These are phyloP conservation scores for Calliopum simillimum DNA, from an alignment of 2,888 invertebrate species.

Conservation along the genomic window DNA sequence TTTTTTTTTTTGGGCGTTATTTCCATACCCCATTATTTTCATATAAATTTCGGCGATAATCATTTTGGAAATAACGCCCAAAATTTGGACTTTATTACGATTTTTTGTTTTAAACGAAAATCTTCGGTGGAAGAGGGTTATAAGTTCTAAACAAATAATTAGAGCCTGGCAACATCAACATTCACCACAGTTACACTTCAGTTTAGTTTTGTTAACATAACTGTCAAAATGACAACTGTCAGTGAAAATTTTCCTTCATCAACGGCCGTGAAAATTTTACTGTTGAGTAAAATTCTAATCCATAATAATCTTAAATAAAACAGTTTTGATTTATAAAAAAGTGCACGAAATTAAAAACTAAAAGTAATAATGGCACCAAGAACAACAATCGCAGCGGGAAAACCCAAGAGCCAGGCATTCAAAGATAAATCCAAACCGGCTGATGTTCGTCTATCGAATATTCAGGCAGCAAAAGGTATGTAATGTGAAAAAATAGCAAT, in stretches of 20 bases:
- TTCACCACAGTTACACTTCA: background rate
- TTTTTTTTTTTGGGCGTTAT: too few species aligned
- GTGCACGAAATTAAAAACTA: slow-evolving; percentile 31
- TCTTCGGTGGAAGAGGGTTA: too few species aligned
- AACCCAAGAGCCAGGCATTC: slow-evolving; percentile 73
- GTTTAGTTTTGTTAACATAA: background rate
- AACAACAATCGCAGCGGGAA: slow-evolving; percentile 54
- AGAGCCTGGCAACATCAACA: too few species aligned
- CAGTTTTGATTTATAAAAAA: slow-evolving; percentile 29
- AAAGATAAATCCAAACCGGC: slow-evolving; percentile 94
- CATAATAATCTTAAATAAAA: slow-evolving; percentile 40
- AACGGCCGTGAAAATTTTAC: slow-evolving; percentile 26
- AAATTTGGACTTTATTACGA: too few species aligned
- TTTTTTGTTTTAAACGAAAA: too few species aligned
- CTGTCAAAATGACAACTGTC: slow-evolving; percentile 19
- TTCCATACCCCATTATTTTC: too few species aligned
- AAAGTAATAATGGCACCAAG: slow-evolving; percentile 62
- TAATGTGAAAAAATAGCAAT: slow-evolving; percentile 12
- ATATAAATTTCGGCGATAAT: too few species aligned
- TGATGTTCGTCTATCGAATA: slow-evolving; percentile 95
- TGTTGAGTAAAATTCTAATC: slow-evolving; percentile 37
- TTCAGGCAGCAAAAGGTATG: slow-evolving; percentile 97
- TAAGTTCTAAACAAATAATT: too few species aligned
- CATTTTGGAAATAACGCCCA: too few species aligned
- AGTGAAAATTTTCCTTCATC: slow-evolving; percentile 33